A percentile compares a stretch with the other conserved stretches of the same genome.
phyloP scores from a whole-genome alignment of 2,888 invertebrate genomes.

The Diploptera punctata region DNA sequence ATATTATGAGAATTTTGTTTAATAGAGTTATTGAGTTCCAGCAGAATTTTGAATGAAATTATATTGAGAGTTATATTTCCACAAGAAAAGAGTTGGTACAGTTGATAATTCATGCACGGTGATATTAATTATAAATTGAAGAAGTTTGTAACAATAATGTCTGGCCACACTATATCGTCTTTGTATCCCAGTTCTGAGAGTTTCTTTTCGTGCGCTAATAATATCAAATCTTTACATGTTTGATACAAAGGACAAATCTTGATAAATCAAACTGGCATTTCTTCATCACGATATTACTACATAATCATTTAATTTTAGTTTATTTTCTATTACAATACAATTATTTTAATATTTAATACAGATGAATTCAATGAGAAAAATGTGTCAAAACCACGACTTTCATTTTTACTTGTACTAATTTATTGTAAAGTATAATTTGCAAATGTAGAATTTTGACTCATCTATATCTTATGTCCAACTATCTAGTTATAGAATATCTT shows the following conservation, averaged over 20 bases:
- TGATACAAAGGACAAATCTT: not conserved
- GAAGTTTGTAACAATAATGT: too few species aligned
- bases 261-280: not conserved
- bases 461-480: not conserved
- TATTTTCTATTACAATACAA: too few species aligned
- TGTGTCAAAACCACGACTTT: not conserved
- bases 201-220: not conserved
- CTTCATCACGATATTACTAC: not conserved
- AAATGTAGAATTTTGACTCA: not conserved
- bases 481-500: not conserved
- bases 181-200: not conserved
- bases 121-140: too few species aligned
- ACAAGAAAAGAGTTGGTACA: too few species aligned
- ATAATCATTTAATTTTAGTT: not conserved
- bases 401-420: not conserved
- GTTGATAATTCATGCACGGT: too few species aligned
- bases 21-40: too few species aligned
- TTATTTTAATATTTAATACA: too few species aligned
- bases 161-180: not conserved
- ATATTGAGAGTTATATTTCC: too few species aligned
- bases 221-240: not conserved
- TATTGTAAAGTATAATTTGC: not conserved
- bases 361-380: not conserved
- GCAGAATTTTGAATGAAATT: too few species aligned
- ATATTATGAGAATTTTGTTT: too few species aligned